Base-by-base conservation (phyloP, 2,797 vertebrate species). In the Xenops minutus region DNA sequence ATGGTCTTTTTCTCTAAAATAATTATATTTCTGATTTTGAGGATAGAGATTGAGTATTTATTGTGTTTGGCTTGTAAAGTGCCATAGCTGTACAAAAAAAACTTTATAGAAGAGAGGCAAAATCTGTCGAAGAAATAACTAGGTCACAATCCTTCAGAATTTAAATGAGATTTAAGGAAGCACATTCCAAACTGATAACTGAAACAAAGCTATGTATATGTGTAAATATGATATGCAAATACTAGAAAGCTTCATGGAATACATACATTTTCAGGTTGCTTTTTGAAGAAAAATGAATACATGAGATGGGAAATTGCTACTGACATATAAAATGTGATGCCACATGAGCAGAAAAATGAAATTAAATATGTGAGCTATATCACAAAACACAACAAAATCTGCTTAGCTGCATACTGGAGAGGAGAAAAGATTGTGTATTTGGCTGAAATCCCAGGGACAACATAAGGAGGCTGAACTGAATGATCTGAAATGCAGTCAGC, bases 81-180 rank as follows among this genome's bases (percentile, higher is more conserved):
- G 79, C 39, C 29, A 52, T 14, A 32, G 32, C 54, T 75, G 18
- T 55, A 58, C 1, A 24, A 44, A 69, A 77, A 62, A 46, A 55
- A 46, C 30, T 68, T 52, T 37, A n/a, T 17, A 90, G 73, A 89
- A 91, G 76, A 91, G 19, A 66, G 36, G 23, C 41, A 86, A 88
- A 81, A 92, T 84, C 76, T 86, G 34, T 77, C 82, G 55, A 73
- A 86, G 66, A 91, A 93, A 93, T 93, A 97, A 93, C 66, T 96
- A 89, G 95, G 92, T 97, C 94, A 84, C 3, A 1, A 30, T 88
- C 59, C 79, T 52, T 52, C 73, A 46, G 88, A 92, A 93, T 96
- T 93, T 88, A 95, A 95, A 96, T 93, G 91, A 93, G 85, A 49
- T 59, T 66, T 55, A 58, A 66, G 63, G 43, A 73, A 67, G 34